Base-by-base conservation (phyloP, 2,888 invertebrate genomes). In the Glyphotaelius pellucidus region DNA sequence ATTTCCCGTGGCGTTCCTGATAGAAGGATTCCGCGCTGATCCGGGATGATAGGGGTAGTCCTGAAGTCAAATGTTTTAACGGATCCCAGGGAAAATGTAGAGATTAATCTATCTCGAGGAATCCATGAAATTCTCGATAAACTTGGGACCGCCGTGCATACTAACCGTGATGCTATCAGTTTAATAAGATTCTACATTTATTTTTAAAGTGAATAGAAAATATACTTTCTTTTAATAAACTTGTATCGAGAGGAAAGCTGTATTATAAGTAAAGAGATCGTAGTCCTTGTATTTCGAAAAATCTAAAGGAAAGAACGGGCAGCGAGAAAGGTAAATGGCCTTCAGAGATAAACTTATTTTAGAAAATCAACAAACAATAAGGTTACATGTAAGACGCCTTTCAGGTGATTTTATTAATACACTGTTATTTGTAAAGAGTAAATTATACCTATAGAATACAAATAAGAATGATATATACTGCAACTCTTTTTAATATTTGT, bases 1-100 rank as follows among this genome's bases (percentile, higher is more conserved):
- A 91, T 92, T 92, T 92, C 90, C 92, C 25, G 35, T n/a, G 81
- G 83, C n/a, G 32, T 84, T 35, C 90, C 88, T 47, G 88, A 30
- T 52, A 67, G 67, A 90, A 67, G 90, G 35, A 35, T 35, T 12
- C 15, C n/a, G 79, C 30, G 84, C 67, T 84, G 52, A 79, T 90
- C 67, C 84, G 84, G 67, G 67, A 67, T 67, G 67, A 67, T 52
- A 32, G 90, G 35, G 38, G 35, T n/a, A 42, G 15, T 42, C 42
- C 30, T 19, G 42, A 86, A 86, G 42, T 86, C 86, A 86, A 86
- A 86, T 86, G 25, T 30, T 42, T 30, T 38, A 86, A 86, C 19
- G n/a, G 32, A 81, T 81, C 81, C 32, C 32, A 19, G 15, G 32
- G 30, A 81, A 81, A 31, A 81, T 32, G 32, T 81, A 32, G 81